Conservation (phyloP, 2,888 invertebrate genomes). For the Schizaphis graminum region DNA sequence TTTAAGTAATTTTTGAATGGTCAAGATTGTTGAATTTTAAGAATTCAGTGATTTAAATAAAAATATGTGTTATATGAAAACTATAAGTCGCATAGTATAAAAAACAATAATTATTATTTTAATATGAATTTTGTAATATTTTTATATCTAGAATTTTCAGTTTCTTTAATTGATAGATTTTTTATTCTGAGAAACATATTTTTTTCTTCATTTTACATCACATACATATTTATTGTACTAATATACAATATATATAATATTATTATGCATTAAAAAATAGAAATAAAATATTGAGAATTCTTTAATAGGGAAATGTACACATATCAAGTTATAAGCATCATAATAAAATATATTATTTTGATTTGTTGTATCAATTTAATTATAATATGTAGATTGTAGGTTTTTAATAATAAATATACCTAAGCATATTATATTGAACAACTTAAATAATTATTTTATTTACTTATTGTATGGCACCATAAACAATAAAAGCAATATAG, state of each 20-base stretch:
- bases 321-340: not conserved
- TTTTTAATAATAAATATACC: not conserved
- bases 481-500: not conserved
- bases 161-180: not conserved
- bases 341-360: not conserved
- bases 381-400: not conserved
- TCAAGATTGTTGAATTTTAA: not conserved
- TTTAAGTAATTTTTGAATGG: not conserved
- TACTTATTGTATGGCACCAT: not conserved
- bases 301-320: not conserved
- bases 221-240: not conserved
- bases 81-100: too few relatives aligned
- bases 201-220: not conserved
- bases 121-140: not conserved
- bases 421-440: not conserved
- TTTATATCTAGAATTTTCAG: not conserved
- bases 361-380: not conserved
- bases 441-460: not conserved
- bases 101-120: not conserved
- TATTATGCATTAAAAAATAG: not conserved
- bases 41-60: too few relatives aligned
- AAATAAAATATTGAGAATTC: not conserved
- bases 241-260: not conserved
- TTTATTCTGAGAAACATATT: not conserved
- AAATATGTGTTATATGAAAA: too few relatives aligned